Base-by-base conservation (phyloP, 2,797 vertebrate species). In the Danio choprae region DNA sequence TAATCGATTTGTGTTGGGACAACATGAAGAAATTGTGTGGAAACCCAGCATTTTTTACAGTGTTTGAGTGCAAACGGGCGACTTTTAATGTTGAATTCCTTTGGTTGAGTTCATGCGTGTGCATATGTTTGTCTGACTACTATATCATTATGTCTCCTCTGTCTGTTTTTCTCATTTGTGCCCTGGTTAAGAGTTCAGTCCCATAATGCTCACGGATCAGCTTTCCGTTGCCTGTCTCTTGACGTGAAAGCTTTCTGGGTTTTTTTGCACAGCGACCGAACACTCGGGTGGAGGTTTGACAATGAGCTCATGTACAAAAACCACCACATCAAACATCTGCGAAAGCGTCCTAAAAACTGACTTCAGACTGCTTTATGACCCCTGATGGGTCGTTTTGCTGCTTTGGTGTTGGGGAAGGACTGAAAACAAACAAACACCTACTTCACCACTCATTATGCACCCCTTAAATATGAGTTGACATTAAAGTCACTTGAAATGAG, bases 91-190 rank as follows among this genome's bases (percentile, higher is more conserved):
- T 53, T 38, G 20, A 65, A 64, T 65, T 62, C 55, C 12, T 40
- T 7, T 70, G 68, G 38, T 63, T 20, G 5, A 67, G 36, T 70
- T 69, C 1, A 22, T 56, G 62, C 55, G 64, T 29, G 77, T 40
- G 43, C 51, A 59, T 79, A 68, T 73, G 77, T 81, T 76, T 79
- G 65, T 73, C 60, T 80, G 50, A 20, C 63, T 13, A 15, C 38
- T 51, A 9, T 77, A 75, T 84, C 58, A 77, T 84, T 84, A 83
- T 81, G 78, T 79, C 36, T 62, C 12, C 43, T 16, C 56, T 5
- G 60, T 82, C 77, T 86, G 83, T 22, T 81, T 84, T 84, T 77
- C 85, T 86, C 83, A 86, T 86, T 58, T 77, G 53, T 18, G 7
- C 62, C 44, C 59, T 73, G 79, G 55, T 38, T 38, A 59, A 68